phyloP scores from a whole-genome alignment of 2,797 vertebrate genomes.

The Coendou prehensilis region DNA sequence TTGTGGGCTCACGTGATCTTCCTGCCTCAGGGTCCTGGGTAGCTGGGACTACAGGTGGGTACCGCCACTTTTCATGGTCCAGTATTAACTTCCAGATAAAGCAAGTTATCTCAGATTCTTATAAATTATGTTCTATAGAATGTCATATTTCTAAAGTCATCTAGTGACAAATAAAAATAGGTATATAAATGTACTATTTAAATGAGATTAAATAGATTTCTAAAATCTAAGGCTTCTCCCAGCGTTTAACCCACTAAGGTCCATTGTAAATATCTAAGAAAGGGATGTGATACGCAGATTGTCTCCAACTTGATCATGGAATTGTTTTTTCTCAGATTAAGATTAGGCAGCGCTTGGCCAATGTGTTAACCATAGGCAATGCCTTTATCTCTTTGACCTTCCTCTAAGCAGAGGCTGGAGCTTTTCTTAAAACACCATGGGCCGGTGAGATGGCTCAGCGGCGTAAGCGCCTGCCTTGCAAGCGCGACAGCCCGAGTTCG shows the following conservation, averaged over 20 bases:
- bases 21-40: too few species aligned
- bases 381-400: neutral
- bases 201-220: neutral
- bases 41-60: neutral
- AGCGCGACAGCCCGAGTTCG: too few species aligned
- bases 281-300: neutral
- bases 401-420: neutral
- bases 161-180: conserved; percentile 16
- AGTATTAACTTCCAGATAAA: neutral
- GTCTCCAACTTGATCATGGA: neutral
- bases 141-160: neutral
- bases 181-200: neutral
- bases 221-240: neutral
- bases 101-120: neutral
- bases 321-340: conserved; percentile 1
- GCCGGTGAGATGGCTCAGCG: too few species aligned
- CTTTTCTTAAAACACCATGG: neutral
- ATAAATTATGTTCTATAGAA: conserved; percentile 25
- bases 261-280: neutral
- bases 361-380: neutral
- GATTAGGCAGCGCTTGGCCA: neutral
- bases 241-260: neutral
- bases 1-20: neutral
- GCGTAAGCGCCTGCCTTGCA: too few species aligned
- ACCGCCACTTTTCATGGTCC: neutral